Percentiles rank a stretch among this genome's conserved stretches.
Evolutionary conservation across 2,888 invertebrate genomes (phyloP).

Genomic region (Ophraella communa): DNA sequence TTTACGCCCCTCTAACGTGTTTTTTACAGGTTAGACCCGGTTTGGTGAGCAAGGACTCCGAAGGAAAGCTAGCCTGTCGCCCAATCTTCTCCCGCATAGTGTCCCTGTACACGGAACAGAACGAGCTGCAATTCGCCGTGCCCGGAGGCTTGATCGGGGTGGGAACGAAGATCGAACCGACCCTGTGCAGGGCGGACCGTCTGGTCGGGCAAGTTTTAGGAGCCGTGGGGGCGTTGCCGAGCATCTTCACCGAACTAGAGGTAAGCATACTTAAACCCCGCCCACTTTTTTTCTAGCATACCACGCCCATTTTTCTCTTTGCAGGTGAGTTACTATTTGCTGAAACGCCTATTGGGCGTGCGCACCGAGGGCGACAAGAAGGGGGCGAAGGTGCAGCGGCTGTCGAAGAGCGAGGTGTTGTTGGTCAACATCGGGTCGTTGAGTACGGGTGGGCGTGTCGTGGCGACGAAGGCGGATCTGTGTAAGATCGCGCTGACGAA

Average conservation of each 20-base stretch:
- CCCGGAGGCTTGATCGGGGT: slow-evolving; percentile 99
- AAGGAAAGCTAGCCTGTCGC: slow-evolving; percentile 93
- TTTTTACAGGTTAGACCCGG: slow-evolving; percentile 79
- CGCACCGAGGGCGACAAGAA: slow-evolving; percentile 99
- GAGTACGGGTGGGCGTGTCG: slow-evolving; percentile 95
- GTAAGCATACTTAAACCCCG: too few species aligned
- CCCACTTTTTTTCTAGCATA: too few species aligned
- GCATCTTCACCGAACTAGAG: slow-evolving; percentile 97
- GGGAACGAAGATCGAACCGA: slow-evolving; percentile 98
- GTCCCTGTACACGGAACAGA: slow-evolving; percentile 97
- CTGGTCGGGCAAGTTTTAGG: slow-evolving; percentile 93
- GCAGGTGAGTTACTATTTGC: slow-evolving; percentile 84
- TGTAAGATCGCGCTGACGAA: slow-evolving; percentile 96
- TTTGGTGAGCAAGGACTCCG: slow-evolving; percentile 94
- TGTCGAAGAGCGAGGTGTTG: slow-evolving; percentile 88
- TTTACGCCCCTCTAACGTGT: too few species aligned
- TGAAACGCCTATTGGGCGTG: slow-evolving; percentile 95
- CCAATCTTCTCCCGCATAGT: slow-evolving; percentile 98
- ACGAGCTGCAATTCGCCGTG: slow-evolving; percentile 97
- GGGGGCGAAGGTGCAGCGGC: slow-evolving; percentile 95
- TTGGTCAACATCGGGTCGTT: slow-evolving; percentile 99
- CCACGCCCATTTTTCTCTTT: slow-evolving; percentile 20
- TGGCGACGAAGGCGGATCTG: slow-evolving; percentile 94
- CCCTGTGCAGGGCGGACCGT: slow-evolving; percentile 96
- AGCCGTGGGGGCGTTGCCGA: slow-evolving; percentile 94